Percentiles rank a stretch among this genome's conserved stretches.
Evolutionary conservation across 2,797 vertebrate species (phyloP).

Genomic region (Pangasius macronema): DNA sequence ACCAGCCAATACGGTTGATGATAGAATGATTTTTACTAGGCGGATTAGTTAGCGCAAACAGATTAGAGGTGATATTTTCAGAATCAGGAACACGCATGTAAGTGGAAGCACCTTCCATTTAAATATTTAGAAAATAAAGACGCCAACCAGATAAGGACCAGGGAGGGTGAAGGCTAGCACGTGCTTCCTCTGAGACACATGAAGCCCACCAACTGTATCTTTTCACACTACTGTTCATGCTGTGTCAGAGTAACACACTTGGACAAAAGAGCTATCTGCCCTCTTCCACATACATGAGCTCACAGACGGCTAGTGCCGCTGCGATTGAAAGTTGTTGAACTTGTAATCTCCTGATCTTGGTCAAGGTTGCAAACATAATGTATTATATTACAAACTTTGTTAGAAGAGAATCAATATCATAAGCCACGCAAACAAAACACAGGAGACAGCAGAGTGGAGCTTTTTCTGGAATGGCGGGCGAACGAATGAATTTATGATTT

Average conservation of each 20-base stretch:
- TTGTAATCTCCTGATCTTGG: not conserved
- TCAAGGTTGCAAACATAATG: not conserved
- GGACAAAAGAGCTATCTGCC: not conserved
- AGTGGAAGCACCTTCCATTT: not conserved
- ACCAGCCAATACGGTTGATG: not conserved
- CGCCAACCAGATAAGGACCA: not conserved
- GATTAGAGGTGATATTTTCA: not conserved
- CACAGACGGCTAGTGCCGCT: not conserved
- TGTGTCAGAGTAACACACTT: not conserved
- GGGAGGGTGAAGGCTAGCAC: not conserved
- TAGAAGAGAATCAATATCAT: not conserved
- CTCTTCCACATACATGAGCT: not conserved
- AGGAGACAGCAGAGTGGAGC: not conserved
- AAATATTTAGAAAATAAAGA: not conserved
- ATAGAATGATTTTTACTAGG: not conserved
- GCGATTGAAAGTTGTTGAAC: not conserved
- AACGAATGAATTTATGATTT: not conserved
- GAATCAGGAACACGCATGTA: not conserved
- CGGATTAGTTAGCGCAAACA: not conserved
- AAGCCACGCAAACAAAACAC: not conserved
- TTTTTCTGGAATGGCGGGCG: not conserved
- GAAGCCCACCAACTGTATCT: not conserved
- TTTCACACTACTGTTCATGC: not conserved
- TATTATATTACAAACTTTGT: not conserved
- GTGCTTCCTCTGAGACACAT: not conserved